Conservation (phyloP, 2,888 invertebrate species). For the Aphodius sticticus region DNA sequence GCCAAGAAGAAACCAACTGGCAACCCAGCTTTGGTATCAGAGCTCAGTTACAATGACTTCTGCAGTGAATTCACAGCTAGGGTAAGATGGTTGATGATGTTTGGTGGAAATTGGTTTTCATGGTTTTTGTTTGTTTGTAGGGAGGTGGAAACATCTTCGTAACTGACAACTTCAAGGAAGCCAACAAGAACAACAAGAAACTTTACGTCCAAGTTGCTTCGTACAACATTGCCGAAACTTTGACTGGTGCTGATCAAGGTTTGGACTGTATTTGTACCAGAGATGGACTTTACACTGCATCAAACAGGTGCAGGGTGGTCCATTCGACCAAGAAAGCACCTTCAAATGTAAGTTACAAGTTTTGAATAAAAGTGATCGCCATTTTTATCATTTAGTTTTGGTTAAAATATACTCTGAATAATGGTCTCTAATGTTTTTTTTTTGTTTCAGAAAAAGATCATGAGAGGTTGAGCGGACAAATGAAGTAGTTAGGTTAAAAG, state of each 20-base stretch:
- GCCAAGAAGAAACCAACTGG: slow-evolving; percentile 69
- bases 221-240: slow-evolving; percentile 59
- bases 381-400: neutral
- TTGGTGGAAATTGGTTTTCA: slow-evolving; percentile 17
- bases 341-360: slow-evolving; percentile 28
- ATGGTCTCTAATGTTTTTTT: slow-evolving; percentile 8
- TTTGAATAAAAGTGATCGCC: neutral
- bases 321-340: slow-evolving; percentile 48
- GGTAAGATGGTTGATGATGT: slow-evolving; percentile 57
- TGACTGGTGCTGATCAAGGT: slow-evolving; percentile 57
- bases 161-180: slow-evolving; percentile 64
- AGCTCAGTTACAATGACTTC: slow-evolving; percentile 67
- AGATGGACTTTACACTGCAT: slow-evolving; percentile 46
- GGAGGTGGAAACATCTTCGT: slow-evolving; percentile 73
- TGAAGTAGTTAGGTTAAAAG: neutral
- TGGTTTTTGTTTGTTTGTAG: slow-evolving; percentile 56
- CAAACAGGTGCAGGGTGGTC: slow-evolving; percentile 51
- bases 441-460: slow-evolving; percentile 33
- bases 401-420: neutral
- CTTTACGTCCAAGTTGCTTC: slow-evolving; percentile 67
- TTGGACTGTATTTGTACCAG: slow-evolving; percentile 61
- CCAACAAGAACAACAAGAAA: slow-evolving; percentile 67
- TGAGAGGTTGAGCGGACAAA: slow-evolving; percentile 24
- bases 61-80: slow-evolving; percentile 73
- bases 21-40: slow-evolving; percentile 63